Base-by-base conservation (phyloP, 2,888 invertebrate species). In the Tachystola acroxantha region DNA sequence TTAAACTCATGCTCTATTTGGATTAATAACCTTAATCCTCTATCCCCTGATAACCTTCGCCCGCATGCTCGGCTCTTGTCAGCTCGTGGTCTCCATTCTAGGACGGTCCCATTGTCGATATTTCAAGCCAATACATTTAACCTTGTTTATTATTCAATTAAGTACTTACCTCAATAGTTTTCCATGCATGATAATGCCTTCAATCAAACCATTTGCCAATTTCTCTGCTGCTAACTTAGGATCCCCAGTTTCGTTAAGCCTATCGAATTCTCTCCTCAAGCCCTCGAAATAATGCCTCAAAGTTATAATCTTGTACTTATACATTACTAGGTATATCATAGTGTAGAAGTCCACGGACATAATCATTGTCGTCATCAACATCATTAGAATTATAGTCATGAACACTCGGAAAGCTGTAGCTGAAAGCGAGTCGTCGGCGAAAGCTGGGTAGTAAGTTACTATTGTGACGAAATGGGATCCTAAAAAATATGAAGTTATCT, bases 251-350 rank as follows among this genome's bases (percentile, higher is more conserved):
- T 48, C 34, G 27, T 57, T 59, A n/a, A 69, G 50, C 26, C 35
- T 50, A 30, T 63, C 53, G 37, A 74, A 67, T 19, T 78, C 66
- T 1, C 50, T 44, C 33, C 58, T 56, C 27, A 85, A 42, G 5
- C 55, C 59, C 42, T 75, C 74, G 12, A 85, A 81, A 44, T 81
- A 84, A 25, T 64, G 46, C 40, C 68, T 63, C 20, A 86, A 40
- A 1, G 80, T 73, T n/a, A 81, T 74, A 26, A 82, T 74, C 46
- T 86, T 86, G 40, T 81, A 81, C 41, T 81, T 81, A 37, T 67
- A 76, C 53, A 80, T 74, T 6, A 84, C 78, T 9, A 86, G 52
- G 34, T 72, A 66, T 1, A 64, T 48, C 61, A 85, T 64, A 0
- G 73, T 70, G 25, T 72, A 68, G 1, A 62, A 46, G 37, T 85